phyloP scores from a whole-genome alignment of 2,113 vertebrate species.

The Epinephelus fuscoguttatus region DNA sequence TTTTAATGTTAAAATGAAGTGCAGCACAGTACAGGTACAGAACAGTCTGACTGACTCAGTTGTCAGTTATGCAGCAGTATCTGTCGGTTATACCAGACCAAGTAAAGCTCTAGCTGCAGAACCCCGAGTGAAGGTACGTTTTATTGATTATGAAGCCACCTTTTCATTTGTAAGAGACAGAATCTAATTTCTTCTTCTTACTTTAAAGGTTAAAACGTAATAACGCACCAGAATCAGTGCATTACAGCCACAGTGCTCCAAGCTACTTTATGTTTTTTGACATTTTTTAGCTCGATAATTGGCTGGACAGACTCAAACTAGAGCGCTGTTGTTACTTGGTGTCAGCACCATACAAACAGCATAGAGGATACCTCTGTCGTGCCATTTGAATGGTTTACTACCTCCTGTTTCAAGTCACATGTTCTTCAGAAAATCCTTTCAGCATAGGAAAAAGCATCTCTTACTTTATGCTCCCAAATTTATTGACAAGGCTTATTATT shows the following conservation, averaged over 20 bases:
- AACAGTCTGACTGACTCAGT: neutral
- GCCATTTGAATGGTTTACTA: slow-evolving; percentile 39
- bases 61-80: neutral
- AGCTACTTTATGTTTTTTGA: no score
- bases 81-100: neutral
- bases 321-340: neutral
- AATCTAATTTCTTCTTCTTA: neutral
- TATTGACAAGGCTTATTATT: neutral
- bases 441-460: slow-evolving; percentile 8
- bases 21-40: no score
- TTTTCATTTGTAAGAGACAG: no score
- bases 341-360: neutral
- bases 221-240: no score
- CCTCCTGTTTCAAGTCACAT: slow-evolving; percentile 45
- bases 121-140: neutral
- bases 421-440: slow-evolving; percentile 18
- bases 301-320: neutral
- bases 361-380: neutral
- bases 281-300: neutral
- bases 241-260: no score
- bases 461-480: neutral
- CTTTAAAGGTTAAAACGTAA: no score
- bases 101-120: neutral
- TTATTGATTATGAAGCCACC: neutral
- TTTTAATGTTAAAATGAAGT: neutral